Evolutionary conservation across 1,140 invertebrate species (phyloP).

Genomic region (Caenorhabditis inopinata): DNA sequence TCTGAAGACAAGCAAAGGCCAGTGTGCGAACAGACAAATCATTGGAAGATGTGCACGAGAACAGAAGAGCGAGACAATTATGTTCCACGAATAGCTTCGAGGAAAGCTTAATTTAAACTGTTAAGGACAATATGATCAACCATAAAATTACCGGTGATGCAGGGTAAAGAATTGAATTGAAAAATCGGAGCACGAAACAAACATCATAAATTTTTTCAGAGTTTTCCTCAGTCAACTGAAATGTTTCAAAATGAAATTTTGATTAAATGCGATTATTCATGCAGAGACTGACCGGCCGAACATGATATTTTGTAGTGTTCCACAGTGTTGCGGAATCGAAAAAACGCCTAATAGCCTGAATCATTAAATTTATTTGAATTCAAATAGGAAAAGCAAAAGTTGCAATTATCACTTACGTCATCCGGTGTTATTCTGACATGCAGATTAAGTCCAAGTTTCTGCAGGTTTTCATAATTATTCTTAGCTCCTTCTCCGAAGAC

Average conservation of each 20-base stretch:
- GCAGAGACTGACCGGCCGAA: neutral
- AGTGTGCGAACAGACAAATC: constrained; percentile 33
- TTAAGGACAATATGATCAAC: neutral
- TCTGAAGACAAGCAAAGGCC: neutral
- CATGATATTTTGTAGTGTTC: constrained; percentile 30
- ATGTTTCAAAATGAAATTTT: too few species aligned
- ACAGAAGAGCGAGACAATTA: constrained; percentile 56
- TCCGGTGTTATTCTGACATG: constrained; percentile 10
- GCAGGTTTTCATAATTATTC: constrained; percentile 8
- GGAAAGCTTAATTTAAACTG: constrained; percentile 47
- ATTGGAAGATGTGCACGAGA: constrained; percentile 47
- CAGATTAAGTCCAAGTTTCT: neutral
- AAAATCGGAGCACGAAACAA: constrained; percentile 52
- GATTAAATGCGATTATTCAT: neutral
- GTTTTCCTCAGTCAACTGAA: constrained; percentile 10
- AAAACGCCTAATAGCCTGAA: constrained; percentile 1
- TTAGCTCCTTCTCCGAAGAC: neutral
- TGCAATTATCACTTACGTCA: neutral
- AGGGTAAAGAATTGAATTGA: constrained; percentile 45
- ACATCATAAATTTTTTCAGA: constrained; percentile 49
- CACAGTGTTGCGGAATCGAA: neutral
- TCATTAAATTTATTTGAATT: neutral
- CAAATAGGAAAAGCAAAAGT: neutral
- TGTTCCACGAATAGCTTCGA: constrained; percentile 45
- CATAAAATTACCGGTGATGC: constrained; percentile 51